Percentiles rank a stretch among this genome's conserved stretches.
Conservation (phyloP, 2,113 vertebrate genomes). For the Sinocyclocheilus grahami region DNA sequence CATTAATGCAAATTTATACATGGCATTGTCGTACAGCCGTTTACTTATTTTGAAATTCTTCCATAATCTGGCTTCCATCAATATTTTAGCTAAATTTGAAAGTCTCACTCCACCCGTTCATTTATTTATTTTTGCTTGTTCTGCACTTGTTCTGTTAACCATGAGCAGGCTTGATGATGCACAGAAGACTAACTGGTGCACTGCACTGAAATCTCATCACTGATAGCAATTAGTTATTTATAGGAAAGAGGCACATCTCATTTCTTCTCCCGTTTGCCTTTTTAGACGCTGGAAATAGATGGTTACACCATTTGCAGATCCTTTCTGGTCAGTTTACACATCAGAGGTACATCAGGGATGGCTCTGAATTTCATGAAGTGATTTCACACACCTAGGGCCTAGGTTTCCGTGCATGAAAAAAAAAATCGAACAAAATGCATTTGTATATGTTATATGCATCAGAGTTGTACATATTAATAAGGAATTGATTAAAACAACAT, state of each 20-base stretch:
- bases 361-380: too few species aligned
- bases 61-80: too few species aligned
- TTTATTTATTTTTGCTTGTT: background rate
- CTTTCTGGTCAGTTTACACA: constrained; percentile 16
- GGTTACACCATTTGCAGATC: background rate
- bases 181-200: background rate
- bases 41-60: background rate
- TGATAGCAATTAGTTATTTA: constrained; percentile 8
- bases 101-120: background rate
- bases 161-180: background rate
- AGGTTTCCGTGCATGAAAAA: background rate
- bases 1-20: constrained; percentile 4
- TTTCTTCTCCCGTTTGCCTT: background rate
- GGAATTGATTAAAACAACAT: background rate
- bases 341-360: background rate
- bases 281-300: background rate
- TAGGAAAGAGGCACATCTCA: background rate
- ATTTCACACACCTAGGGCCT: too few species aligned
- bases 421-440: background rate
- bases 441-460: too few species aligned
- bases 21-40: background rate
- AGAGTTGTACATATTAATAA: background rate
- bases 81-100: too few species aligned
- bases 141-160: background rate
- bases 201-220: constrained; percentile 2